Evolutionary conservation across 2,888 invertebrate genomes (phyloP).

Genomic region (Epinotia nisella): DNA sequence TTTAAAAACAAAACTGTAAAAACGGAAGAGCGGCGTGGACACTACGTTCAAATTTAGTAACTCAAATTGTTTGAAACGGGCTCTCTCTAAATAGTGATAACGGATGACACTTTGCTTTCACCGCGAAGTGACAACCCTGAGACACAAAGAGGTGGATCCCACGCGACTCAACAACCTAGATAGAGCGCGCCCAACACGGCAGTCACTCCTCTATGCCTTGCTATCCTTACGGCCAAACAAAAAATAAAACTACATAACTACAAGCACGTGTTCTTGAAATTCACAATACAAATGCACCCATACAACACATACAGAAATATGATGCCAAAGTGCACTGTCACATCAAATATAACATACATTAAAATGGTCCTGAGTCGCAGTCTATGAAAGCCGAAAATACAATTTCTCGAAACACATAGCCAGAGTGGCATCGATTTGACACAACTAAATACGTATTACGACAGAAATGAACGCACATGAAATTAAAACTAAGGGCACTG

Average conservation of each 20-base stretch:
- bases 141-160: not conserved
- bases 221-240: constrained; percentile 49
- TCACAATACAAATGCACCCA: constrained; percentile 67
- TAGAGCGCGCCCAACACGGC: not conserved
- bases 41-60: not conserved
- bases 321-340: constrained; percentile 70
- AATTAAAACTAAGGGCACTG: constrained; percentile 67
- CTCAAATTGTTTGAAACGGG: not conserved
- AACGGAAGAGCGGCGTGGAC: not conserved
- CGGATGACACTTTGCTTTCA: not conserved
- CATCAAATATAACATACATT: constrained; percentile 64
- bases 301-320: constrained; percentile 61
- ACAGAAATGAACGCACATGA: constrained; percentile 73
- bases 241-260: constrained; percentile 67
- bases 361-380: constrained; percentile 82
- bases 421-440: constrained; percentile 18
- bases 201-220: constrained; percentile 18
- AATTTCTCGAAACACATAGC: constrained; percentile 61
- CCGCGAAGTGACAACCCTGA: constrained; percentile 7
- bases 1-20: no score
- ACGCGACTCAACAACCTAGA: not conserved
- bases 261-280: constrained; percentile 72
- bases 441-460: constrained; percentile 72
- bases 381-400: constrained; percentile 78
- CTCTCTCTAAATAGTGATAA: not conserved